Percentiles rank a stretch among this genome's conserved stretches.
phyloP scores from a whole-genome alignment of 1,140 invertebrate species.

The Uloborus diversus region DNA sequence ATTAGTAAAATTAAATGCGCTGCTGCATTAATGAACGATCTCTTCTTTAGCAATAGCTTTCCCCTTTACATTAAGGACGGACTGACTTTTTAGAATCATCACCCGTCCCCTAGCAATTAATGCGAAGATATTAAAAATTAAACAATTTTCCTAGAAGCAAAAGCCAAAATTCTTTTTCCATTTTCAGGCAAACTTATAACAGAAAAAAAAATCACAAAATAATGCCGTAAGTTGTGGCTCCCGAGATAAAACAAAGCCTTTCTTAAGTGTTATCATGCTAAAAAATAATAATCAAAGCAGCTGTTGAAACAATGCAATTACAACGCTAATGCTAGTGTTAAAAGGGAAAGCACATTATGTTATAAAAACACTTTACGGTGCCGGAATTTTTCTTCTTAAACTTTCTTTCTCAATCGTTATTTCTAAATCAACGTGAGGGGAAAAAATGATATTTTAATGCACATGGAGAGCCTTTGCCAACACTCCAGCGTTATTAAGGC shows the following conservation, averaged over 20 bases:
- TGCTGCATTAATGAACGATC: no score
- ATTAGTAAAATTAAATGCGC: no score
- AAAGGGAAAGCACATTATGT: slow-evolving; percentile 23
- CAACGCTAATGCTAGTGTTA: slow-evolving; percentile 37
- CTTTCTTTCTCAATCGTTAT: slow-evolving; percentile 45
- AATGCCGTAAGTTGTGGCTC: slow-evolving; percentile 5
- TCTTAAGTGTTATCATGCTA: slow-evolving; percentile 1
- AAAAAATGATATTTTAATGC: slow-evolving; percentile 50
- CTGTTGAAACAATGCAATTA: slow-evolving; percentile 33
- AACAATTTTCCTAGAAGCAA: no score
- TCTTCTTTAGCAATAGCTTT: no score
- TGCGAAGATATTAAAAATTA: no score
- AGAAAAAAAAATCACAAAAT: neutral
- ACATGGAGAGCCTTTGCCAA: slow-evolving; percentile 16
- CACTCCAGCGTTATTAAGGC: slow-evolving; percentile 35
- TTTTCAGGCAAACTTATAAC: neutral
- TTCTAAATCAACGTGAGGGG: slow-evolving; percentile 42
- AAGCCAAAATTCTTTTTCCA: neutral
- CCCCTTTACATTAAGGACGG: no score
- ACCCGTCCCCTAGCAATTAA: no score
- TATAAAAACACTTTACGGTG: slow-evolving; percentile 37
- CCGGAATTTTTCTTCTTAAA: slow-evolving; percentile 6
- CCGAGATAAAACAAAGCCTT: slow-evolving; percentile 1
- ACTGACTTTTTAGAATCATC: no score
- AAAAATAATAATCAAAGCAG: slow-evolving; percentile 22